These are phyloP conservation scores for Haplochromis vanheusdeni DNA, from an alignment of 2,113 vertebrate genomes.

Conservation along the genomic window DNA sequence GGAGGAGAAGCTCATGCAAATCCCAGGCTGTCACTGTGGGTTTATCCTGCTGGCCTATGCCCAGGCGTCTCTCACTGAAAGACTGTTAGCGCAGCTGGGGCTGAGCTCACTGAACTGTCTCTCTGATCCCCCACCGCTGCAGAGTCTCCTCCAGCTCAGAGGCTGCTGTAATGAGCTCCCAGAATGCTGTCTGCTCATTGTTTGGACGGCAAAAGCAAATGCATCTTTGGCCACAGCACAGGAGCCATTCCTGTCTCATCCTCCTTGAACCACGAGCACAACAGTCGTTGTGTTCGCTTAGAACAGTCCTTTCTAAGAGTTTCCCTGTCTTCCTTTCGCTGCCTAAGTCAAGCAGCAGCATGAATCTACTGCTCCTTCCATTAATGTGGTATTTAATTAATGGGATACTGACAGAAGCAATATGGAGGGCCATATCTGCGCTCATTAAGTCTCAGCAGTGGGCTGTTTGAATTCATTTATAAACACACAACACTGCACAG, in stretches of 20 bases:
- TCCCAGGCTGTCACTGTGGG: slow-evolving; percentile 43
- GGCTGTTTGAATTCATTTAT: not conserved
- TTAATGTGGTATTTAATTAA: slow-evolving; percentile 29
- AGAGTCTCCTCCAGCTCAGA: slow-evolving; percentile 48
- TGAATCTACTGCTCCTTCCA: not conserved
- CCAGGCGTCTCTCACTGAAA: slow-evolving; percentile 6
- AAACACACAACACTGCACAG: not conserved
- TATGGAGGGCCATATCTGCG: not conserved
- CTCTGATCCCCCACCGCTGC: slow-evolving; percentile 39
- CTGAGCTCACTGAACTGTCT: slow-evolving; percentile 59
- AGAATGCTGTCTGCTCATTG: slow-evolving; percentile 56
- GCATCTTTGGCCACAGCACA: slow-evolving; percentile 21
- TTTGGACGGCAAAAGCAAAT: slow-evolving; percentile 30
- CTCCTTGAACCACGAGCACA: slow-evolving; percentile 10
- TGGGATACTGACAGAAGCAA: not conserved
- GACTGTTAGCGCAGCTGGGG: slow-evolving; percentile 39
- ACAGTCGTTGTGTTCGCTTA: not conserved
- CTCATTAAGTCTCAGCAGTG: not conserved
- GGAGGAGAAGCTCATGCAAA: slow-evolving; percentile 47
- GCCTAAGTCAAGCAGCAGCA: not conserved
- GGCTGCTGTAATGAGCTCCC: slow-evolving; percentile 72
- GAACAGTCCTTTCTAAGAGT: not conserved
- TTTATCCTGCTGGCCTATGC: slow-evolving; percentile 40
- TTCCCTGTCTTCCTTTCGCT: not conserved
- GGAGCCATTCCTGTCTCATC: not conserved